Base-by-base conservation (phyloP, 2,113 vertebrate species). In the Ramphastos sulfuratus region DNA sequence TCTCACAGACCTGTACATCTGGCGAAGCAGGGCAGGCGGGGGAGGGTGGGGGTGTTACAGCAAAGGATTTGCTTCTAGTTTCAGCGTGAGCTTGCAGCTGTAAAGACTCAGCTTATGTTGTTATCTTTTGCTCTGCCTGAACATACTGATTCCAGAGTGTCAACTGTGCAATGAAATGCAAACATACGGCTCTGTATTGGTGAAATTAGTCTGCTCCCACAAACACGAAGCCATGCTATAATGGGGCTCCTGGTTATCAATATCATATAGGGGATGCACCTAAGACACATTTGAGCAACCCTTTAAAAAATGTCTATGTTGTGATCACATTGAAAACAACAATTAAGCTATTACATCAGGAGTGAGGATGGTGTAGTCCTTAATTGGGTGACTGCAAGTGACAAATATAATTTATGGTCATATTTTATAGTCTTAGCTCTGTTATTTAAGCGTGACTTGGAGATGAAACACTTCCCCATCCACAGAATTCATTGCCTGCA, bases 381-480 rank as follows among this genome's bases (percentile, higher is more conserved):
- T 89, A 80, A 89, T 80, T 82, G 67, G 69, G 73, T 44, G 79
- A 61, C 73, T 83, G 60, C 61, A 78, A 87, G 42, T 77, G 87
- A 82, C 84, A 85, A 89, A 92, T 82, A 31, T 10, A 89, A 86
- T 73, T 93, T 42, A 42, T 74, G 52, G 54, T 64, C 84, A 39
- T 78, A 55, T 79, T 94, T 91, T 87, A 85, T 84, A 91, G 52
- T 63, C 89, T 64, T 89, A 83, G 52, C 64, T 27, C 35, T 93
- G 59, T 80, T 88, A 73, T 66, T 95, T 89, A 83, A 74, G 48
- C 15, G 4, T 87, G 54, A 77, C 72, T 76, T 92, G 30, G 56
- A 35, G 46, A 66, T 82, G 14, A 93, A 81, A 64, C 44, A 37
- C 39, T 85, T 95, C 52, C 82, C 1, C 0, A 17, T 64, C 85